Conservation (phyloP, 2,797 vertebrate species). For the Staurois parvus region DNA sequence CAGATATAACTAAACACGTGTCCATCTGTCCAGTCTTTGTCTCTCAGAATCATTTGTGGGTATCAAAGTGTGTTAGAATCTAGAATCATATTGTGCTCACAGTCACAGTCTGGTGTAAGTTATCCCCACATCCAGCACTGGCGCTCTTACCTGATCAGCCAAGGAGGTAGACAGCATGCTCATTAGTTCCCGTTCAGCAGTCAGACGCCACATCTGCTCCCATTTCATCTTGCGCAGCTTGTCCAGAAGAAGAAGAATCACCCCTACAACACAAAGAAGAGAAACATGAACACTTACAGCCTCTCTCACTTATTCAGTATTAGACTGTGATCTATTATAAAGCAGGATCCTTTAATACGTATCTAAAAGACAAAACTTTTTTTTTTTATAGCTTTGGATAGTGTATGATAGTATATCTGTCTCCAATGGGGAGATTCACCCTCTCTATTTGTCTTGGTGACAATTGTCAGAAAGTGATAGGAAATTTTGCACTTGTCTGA, state of each 20-base stretch:
- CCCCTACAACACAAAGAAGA: slow-evolving; percentile 77
- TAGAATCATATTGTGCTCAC: not conserved
- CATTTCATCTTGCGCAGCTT: slow-evolving; percentile 95
- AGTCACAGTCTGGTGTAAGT: not conserved
- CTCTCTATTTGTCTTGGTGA: no score
- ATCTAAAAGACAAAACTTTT: no score
- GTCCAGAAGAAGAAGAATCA: slow-evolving; percentile 94
- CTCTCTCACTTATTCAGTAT: not conserved
- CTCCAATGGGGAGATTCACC: no score
- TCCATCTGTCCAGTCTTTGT: no score
- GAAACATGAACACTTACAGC: not conserved
- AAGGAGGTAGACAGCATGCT: slow-evolving; percentile 97
- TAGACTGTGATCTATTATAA: not conserved
- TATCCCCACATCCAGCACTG: not conserved
- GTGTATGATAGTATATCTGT: no score
- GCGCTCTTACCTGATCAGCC: slow-evolving; percentile 90
- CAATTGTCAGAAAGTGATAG: no score
- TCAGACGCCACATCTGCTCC: slow-evolving; percentile 99
- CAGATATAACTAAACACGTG: no score
- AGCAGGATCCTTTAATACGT: not conserved
- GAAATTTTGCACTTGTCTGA: no score
- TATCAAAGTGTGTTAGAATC: not conserved
- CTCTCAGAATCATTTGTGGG: no score
- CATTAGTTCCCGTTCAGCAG: slow-evolving; percentile 96
- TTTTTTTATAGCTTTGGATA: no score